Evolutionary conservation across 2,113 vertebrate genomes (phyloP).

Genomic region (Nyctibius bracteatus): DNA sequence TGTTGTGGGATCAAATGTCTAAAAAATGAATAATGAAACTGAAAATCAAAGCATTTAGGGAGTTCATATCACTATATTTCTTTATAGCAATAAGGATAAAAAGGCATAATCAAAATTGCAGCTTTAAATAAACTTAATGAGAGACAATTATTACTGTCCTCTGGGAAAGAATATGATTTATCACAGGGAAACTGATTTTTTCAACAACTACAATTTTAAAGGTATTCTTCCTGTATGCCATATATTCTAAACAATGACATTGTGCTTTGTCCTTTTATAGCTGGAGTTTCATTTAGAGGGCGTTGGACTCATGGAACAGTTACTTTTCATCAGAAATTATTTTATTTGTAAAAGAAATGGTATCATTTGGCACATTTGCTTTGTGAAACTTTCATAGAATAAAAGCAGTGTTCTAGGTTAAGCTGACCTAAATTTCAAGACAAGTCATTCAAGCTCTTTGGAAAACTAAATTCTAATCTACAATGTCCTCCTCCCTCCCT

Average conservation of each 20-base stretch:
- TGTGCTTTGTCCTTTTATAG: background rate
- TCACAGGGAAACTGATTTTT: background rate
- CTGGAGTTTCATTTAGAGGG: background rate
- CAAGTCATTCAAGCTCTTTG: background rate
- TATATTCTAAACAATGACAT: background rate
- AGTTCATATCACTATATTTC: background rate
- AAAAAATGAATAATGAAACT: background rate
- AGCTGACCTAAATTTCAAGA: background rate
- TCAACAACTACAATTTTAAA: background rate
- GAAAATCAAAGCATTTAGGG: background rate
- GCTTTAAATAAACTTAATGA: background rate
- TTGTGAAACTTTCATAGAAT: background rate
- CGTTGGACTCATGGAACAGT: background rate
- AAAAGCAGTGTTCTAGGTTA: background rate
- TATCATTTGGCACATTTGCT: background rate
- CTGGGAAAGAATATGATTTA: background rate
- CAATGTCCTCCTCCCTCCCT: rapidly evolving
- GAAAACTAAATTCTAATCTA: background rate
- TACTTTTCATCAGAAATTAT: background rate
- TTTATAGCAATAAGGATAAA: background rate
- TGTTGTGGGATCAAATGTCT: background rate
- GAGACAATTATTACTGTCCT: background rate
- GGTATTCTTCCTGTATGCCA: background rate
- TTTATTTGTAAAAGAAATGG: background rate
- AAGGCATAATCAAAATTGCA: background rate